phyloP scores from a whole-genome alignment of 2,113 vertebrate genomes.

The Megaleporinus macrocephalus region DNA sequence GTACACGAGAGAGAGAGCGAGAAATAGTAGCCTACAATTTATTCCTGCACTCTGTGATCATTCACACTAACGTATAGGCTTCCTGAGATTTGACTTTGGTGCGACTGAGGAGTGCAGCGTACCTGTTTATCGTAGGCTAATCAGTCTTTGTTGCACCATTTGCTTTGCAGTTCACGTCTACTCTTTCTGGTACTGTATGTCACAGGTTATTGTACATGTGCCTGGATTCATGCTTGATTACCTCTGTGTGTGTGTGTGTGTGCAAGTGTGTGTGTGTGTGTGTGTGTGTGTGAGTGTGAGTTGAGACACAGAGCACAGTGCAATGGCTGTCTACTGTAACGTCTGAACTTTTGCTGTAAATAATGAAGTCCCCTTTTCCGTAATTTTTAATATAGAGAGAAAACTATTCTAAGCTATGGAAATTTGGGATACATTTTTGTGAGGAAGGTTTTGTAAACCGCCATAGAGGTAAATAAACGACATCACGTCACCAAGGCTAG shows the following conservation, averaged over 20 bases:
- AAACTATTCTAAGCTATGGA: constrained; percentile 62
- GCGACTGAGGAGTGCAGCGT: constrained; percentile 37
- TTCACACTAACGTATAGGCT: constrained; percentile 23
- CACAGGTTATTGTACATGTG: constrained; percentile 67
- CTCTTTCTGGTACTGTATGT: constrained; percentile 40
- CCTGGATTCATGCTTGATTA: constrained; percentile 81
- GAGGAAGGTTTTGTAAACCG: constrained; percentile 63
- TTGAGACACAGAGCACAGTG: constrained; percentile 62
- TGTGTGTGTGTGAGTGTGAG: constrained; percentile 54
- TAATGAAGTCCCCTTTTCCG: constrained; percentile 75
- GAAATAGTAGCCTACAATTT: constrained; percentile 47
- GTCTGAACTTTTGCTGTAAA: constrained; percentile 66
- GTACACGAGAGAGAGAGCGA: constrained; percentile 9
- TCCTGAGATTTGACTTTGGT: constrained; percentile 18
- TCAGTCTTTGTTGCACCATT: constrained; percentile 50
- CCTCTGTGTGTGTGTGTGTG: constrained; percentile 69
- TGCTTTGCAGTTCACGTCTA: constrained; percentile 21
- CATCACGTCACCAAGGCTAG: constrained; percentile 40
- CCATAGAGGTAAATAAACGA: constrained; percentile 16
- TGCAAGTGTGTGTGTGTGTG: constrained; percentile 26
- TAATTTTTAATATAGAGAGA: constrained; percentile 74
- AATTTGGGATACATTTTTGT: constrained; percentile 75
- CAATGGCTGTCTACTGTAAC: constrained; percentile 67
- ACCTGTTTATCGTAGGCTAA: constrained; percentile 41
- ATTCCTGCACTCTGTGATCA: constrained; percentile 39